A percentile compares a stretch with the other conserved stretches of the same genome.
Evolutionary conservation across 2,888 invertebrate genomes (phyloP).

Genomic region (Orchestes rusci): DNA sequence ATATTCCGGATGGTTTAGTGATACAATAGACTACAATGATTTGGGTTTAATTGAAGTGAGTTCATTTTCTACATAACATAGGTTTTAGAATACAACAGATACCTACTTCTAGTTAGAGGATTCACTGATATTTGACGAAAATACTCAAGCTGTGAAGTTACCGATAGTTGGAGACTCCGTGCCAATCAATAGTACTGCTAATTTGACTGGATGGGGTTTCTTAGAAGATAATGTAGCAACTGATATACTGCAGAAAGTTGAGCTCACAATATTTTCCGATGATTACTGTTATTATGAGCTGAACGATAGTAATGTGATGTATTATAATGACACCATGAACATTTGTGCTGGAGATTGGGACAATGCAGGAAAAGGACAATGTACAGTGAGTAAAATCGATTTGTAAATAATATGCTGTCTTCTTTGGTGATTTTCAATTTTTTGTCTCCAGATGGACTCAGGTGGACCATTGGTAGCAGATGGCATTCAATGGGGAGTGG

Average conservation of each 20-base stretch:
- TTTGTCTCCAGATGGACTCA: conserved; percentile 8
- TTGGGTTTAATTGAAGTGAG: conserved; percentile 2
- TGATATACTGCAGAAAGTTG: conserved; percentile 5
- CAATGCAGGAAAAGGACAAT: conserved; percentile 3
- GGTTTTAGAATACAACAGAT: background rate
- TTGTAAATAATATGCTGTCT: background rate
- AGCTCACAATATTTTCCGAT: conserved; percentile 3
- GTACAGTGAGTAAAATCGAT: conserved; percentile 1
- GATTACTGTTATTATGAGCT: conserved; percentile 4
- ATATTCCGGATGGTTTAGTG: background rate
- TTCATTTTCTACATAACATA: background rate
- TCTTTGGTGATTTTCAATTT: background rate
- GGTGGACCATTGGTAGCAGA: conserved; percentile 5
- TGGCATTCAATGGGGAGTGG: conserved; percentile 7
- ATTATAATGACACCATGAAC: conserved; percentile 1
- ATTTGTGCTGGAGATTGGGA: conserved; percentile 5
- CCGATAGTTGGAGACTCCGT: background rate
- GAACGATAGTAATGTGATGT: background rate
- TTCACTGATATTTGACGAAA: background rate
- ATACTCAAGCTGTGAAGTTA: conserved; percentile 1
- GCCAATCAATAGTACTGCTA: conserved; percentile 1
- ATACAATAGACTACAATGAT: conserved; percentile 5
- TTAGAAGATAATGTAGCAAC: conserved; percentile 1
- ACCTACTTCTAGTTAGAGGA: conserved; percentile 4
- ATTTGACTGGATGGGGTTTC: conserved; percentile 4